Conservation (phyloP, 2,888 invertebrate species). For the Acronicta leporina region DNA sequence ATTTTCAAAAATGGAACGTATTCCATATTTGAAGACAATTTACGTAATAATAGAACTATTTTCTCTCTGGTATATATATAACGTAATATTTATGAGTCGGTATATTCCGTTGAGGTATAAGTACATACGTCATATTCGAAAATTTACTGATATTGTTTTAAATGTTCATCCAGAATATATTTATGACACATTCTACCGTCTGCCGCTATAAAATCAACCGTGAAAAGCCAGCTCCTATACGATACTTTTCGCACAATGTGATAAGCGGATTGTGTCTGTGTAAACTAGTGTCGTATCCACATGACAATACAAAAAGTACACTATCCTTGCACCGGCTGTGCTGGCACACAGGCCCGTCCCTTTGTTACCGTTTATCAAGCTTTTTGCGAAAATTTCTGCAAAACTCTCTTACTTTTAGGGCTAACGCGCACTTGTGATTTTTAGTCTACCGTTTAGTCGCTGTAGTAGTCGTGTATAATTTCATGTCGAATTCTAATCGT, state of each 20-base stretch:
- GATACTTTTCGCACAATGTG: constrained; percentile 26
- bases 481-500: too few species aligned
- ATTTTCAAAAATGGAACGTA: too few species aligned
- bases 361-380: constrained; percentile 45
- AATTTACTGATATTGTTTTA: not conserved
- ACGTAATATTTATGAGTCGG: too few species aligned
- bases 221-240: constrained; percentile 22
- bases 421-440: too few species aligned
- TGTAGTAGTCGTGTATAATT: too few species aligned
- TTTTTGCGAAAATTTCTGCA: constrained; percentile 26
- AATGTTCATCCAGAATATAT: not conserved
- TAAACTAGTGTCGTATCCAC: constrained; percentile 58
- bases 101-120: too few species aligned
- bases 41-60: too few species aligned
- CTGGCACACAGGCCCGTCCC: constrained; percentile 41
- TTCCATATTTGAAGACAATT: too few species aligned
- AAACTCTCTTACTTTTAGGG: constrained; percentile 22
- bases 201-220: constrained; percentile 23
- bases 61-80: too few species aligned
- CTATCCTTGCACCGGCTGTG: constrained; percentile 46
- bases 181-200: not conserved
- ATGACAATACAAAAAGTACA: constrained; percentile 59
- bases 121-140: too few species aligned
- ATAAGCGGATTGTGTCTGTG: constrained; percentile 50
- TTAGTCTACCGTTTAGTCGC: too few species aligned